Evolutionary conservation across 2,888 invertebrate species (phyloP), one percentile per base, ranked within the genome.

Genomic region (Drosophila leonis): DNA sequence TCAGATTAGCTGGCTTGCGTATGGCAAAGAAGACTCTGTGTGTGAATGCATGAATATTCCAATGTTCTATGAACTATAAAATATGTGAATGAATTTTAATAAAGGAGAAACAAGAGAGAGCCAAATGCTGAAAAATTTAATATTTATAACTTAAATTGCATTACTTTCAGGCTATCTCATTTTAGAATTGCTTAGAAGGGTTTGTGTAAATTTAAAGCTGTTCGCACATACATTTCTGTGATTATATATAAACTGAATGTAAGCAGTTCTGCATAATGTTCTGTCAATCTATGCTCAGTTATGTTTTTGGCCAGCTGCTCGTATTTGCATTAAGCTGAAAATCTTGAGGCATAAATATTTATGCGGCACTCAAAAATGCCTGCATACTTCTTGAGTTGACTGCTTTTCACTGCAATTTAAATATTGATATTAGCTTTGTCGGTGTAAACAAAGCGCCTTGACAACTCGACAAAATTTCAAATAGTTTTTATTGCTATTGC

Each of bases 281-380:
- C 12, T 18, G 9, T 37, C 24, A 2, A 27, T 9, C 35, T 35
- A 15, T 12, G 18, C 2, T 15, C 4, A 39, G 27, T 20, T 13
- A 20, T 33, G 33, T 18, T 20, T 51, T 27, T 33, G 37, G 37
- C 5, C 54, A 37, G n/a, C 37, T 37, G 54, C n/a, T 10, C n/a
- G 10, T 24, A 27, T 27, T 39, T 54, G 37, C 39, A 39, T 24
- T 27, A 27, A 37, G 24, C 27, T 54, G 9, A 63, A n/a, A 39
- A n/a, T 24, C 10, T 39, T 13, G 27, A 9, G 31, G 31, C 64
- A 35, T 65, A 29, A 59, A 51, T 44, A 41, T 65, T 64, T 39
- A 56, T 39, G 55, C 7, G n/a, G 4, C 10, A 41, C 27, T 64
- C 13, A 4, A 29, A 35, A 24, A 27, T n/a, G 13, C 1, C 10